Evolutionary conservation across 2,888 invertebrate genomes (phyloP).

Genomic region (Lydus trimaculatus): DNA sequence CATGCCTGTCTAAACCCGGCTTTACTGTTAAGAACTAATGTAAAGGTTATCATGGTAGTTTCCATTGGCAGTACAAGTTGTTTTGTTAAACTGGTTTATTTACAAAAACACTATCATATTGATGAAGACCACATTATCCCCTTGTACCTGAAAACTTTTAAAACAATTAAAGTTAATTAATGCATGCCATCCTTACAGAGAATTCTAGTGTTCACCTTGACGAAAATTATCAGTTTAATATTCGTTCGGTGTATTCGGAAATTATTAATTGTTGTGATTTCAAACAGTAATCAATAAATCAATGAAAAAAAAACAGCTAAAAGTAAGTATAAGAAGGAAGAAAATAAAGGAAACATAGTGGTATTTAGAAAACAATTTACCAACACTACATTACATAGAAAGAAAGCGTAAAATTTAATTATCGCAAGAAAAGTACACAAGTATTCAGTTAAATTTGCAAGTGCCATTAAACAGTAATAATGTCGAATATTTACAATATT

Average conservation of each 20-base stretch:
- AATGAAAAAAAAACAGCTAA: background rate
- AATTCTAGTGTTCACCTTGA: background rate
- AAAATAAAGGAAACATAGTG: conserved; percentile 1
- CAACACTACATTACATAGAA: background rate
- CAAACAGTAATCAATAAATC: background rate
- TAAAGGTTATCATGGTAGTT: too few relatives aligned
- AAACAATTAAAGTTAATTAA: too few relatives aligned
- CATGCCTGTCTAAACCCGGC: too few relatives aligned
- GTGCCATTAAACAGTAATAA: conserved; percentile 4
- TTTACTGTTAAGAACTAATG: too few relatives aligned
- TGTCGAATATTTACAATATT: background rate
- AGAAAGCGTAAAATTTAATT: conserved; percentile 5
- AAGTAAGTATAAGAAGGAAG: background rate
- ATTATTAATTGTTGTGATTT: background rate
- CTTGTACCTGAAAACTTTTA: too few relatives aligned
- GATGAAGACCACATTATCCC: too few relatives aligned
- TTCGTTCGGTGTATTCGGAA: background rate
- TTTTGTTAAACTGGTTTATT: too few relatives aligned
- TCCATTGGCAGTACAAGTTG: too few relatives aligned
- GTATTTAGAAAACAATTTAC: background rate
- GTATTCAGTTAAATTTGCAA: conserved; percentile 32
- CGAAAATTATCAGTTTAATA: background rate
- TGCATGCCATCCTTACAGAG: background rate
- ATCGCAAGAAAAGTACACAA: conserved; percentile 13
- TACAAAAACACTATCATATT: too few relatives aligned